Conservation (phyloP, 2,113 vertebrate species). For the Phyllostomus discolor region DNA sequence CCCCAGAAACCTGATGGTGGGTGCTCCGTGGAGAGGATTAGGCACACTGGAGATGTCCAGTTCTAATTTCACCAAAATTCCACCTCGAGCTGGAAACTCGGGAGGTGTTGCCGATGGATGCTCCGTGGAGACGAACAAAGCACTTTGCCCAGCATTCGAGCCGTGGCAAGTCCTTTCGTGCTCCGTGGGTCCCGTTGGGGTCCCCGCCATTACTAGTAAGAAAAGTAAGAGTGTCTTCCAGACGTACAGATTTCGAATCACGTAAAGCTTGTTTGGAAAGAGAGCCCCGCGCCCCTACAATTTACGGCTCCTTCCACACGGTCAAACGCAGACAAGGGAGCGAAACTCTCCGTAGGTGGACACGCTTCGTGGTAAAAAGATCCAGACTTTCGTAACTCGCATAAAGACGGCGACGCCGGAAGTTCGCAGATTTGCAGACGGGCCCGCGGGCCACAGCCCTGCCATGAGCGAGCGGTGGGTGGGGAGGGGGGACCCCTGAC, state of each 20-base stretch:
- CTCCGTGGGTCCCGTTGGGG: background rate
- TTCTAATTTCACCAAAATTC: background rate
- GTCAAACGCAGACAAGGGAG: background rate
- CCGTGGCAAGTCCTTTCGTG: background rate
- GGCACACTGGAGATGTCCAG: background rate
- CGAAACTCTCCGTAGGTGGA: background rate
- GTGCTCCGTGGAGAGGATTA: background rate
- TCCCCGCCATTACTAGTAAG: background rate
- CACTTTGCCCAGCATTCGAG: background rate
- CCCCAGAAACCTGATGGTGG: background rate
- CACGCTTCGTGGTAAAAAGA: background rate
- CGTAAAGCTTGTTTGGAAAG: background rate
- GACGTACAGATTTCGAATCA: background rate
- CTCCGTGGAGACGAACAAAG: background rate
- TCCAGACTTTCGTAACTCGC: background rate
- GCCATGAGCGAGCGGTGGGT: background rate
- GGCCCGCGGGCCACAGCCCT: background rate
- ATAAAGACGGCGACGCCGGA: background rate
- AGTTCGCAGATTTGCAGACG: slow-evolving; percentile 35
- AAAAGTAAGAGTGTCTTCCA: background rate
- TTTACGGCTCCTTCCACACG: background rate
- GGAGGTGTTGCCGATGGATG: background rate
- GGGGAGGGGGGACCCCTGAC: background rate
- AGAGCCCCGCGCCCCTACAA: background rate
- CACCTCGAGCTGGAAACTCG: background rate